Evolutionary conservation across 2,888 invertebrate genomes (phyloP).

Genomic region (Melipona bicolor): DNA sequence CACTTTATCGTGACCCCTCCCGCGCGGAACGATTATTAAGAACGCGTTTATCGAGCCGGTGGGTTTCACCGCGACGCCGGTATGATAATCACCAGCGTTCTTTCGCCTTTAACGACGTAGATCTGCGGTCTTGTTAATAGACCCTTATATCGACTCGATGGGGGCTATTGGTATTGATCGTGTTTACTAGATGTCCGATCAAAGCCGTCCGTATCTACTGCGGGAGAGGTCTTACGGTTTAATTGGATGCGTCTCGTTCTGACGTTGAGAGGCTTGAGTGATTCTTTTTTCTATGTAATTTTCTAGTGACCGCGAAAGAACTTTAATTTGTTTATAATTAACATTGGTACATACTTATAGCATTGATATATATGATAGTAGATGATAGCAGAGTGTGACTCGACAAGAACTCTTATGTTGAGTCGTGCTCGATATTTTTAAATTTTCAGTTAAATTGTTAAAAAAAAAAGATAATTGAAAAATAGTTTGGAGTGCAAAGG

Average conservation of each 20-base stretch:
- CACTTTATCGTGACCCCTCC: slow-evolving; percentile 6
- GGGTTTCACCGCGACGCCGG: not conserved
- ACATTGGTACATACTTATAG: too few species aligned
- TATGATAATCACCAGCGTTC: not conserved
- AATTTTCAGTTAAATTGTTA: too few species aligned
- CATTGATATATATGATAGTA: too few species aligned
- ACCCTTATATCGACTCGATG: not conserved
- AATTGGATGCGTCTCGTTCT: not conserved
- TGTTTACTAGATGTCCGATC: slow-evolving; percentile 7
- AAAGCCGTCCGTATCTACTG: not conserved
- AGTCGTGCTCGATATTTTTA: too few species aligned
- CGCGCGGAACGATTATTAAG: slow-evolving; percentile 25
- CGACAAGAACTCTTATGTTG: too few species aligned
- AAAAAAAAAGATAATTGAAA: too few species aligned
- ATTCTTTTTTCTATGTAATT: too few species aligned
- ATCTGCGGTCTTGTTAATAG: not conserved
- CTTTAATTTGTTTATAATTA: too few species aligned
- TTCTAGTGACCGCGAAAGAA: too few species aligned
- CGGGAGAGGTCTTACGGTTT: not conserved
- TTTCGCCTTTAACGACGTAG: not conserved
- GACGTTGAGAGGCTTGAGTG: not conserved
- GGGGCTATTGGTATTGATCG: not conserved
- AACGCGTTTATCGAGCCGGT: slow-evolving; percentile 6
- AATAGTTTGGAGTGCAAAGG: too few species aligned
- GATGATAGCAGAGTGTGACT: too few species aligned